phyloP scores from a whole-genome alignment of 1,140 invertebrate genomes.

The Bombus cullumanus region DNA sequence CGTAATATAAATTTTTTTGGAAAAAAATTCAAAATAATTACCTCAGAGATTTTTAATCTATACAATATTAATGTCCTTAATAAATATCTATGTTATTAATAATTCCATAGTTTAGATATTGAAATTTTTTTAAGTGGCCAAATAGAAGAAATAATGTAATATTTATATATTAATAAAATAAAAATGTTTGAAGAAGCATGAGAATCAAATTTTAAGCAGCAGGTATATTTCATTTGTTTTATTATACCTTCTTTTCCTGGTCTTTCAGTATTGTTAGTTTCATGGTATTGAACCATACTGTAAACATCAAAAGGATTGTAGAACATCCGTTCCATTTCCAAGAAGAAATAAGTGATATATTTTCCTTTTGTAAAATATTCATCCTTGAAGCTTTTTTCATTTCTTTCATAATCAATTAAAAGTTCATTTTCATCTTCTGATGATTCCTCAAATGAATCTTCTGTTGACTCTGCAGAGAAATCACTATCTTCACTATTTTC shows the following conservation, averaged over 20 bases:
- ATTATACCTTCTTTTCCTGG: constrained; percentile 71
- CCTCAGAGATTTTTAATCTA: neutral
- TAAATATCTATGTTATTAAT: neutral
- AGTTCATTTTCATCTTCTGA: constrained; percentile 69
- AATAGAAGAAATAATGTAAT: constrained; percentile 40
- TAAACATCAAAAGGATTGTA: constrained; percentile 77
- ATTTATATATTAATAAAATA: constrained; percentile 55
- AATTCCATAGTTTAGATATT: neutral
- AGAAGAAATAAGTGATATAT: constrained; percentile 78
- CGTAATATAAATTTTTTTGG: neutral
- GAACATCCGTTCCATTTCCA: constrained; percentile 77
- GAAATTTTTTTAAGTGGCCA: neutral
- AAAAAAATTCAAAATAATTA: neutral
- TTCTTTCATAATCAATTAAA: constrained; percentile 61
- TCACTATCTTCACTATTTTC: constrained; percentile 76
- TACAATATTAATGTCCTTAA: too few relatives aligned
- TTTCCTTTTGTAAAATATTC: constrained; percentile 79
- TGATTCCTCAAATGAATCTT: constrained; percentile 71
- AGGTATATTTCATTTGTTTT: constrained; percentile 56
- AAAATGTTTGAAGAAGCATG: constrained; percentile 56
- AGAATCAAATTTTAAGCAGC: constrained; percentile 62
- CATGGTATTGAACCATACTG: constrained; percentile 75
- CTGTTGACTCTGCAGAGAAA: constrained; percentile 74
- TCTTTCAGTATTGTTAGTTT: constrained; percentile 57
- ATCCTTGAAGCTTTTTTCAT: constrained; percentile 68